A percentile compares a stretch with the other conserved stretches of the same genome.
These are phyloP conservation scores for Drosophila paracracens DNA, from an alignment of 2,888 invertebrate species.

Conservation along the genomic window DNA sequence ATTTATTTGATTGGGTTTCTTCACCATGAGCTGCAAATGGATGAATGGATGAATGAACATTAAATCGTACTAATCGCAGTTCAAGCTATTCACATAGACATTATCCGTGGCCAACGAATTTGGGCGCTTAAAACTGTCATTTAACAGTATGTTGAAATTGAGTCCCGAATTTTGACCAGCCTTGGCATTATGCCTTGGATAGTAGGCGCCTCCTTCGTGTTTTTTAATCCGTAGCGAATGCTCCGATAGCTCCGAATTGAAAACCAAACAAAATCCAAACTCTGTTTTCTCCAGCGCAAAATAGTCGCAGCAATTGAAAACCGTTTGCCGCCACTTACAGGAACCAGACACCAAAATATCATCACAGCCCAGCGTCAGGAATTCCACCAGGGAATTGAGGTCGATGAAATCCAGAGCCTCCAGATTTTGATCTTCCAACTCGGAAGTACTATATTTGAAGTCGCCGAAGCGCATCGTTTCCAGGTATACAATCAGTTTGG, in stretches of 20 bases:
- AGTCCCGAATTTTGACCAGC: slow-evolving; percentile 78
- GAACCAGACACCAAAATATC: slow-evolving; percentile 80
- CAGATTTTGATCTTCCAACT: slow-evolving; percentile 78
- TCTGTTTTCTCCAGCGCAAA: slow-evolving; percentile 85
- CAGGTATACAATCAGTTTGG: slow-evolving; percentile 67
- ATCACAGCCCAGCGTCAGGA: slow-evolving; percentile 78
- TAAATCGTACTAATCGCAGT: neutral
- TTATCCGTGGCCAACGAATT: slow-evolving; percentile 52
- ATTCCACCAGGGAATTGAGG: slow-evolving; percentile 63
- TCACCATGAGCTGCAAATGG: slow-evolving; percentile 74
- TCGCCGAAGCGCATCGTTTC: slow-evolving; percentile 80
- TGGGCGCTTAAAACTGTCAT: slow-evolving; percentile 56
- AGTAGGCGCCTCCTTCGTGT: slow-evolving; percentile 50
- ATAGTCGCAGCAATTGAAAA: slow-evolving; percentile 84
- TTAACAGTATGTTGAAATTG: slow-evolving; percentile 60
- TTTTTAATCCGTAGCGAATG: slow-evolving; percentile 40
- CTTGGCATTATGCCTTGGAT: slow-evolving; percentile 77
- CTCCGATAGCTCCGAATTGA: slow-evolving; percentile 83
- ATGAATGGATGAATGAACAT: neutral
- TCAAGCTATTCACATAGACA: slow-evolving; percentile 64
- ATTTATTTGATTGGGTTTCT: slow-evolving; percentile 67
- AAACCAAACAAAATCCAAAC: slow-evolving; percentile 85
- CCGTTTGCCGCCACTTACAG: slow-evolving; percentile 84
- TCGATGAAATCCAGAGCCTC: slow-evolving; percentile 78
- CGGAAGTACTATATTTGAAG: slow-evolving; percentile 57